These are phyloP conservation scores for Fragum whitleyi DNA, from an alignment of 2,888 invertebrate species.

Conservation along the genomic window DNA sequence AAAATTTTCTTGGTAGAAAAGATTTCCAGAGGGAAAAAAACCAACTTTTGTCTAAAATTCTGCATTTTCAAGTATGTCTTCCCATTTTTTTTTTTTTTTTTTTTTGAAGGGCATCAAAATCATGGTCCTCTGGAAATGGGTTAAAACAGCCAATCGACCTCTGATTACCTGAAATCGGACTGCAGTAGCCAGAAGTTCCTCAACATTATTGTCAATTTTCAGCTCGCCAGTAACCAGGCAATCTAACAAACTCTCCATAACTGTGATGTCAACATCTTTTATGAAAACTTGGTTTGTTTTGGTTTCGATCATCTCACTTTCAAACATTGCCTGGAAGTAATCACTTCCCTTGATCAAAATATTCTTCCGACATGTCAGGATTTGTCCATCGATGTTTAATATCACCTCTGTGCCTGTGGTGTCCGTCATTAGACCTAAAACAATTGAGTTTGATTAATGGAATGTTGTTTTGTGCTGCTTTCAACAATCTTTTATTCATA, in stretches of 20 bases:
- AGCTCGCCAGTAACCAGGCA: conserved; percentile 43
- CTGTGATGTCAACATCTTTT: conserved; percentile 28
- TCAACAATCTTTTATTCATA: no score
- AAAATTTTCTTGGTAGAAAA: no score
- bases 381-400: conserved; percentile 42
- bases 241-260: conserved; percentile 37
- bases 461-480: no score
- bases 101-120: no score
- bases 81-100: no score
- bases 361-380: conserved; percentile 30
- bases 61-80: no score
- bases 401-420: conserved; percentile 19
- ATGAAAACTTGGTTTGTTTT: conserved; percentile 38
- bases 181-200: conserved; percentile 35
- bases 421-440: conserved; percentile 3
- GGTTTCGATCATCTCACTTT: conserved; percentile 57
- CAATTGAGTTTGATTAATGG: no score
- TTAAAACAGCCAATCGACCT: no score
- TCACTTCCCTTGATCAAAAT: conserved; percentile 42
- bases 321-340: conserved; percentile 61
- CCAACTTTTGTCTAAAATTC: no score
- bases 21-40: no score
- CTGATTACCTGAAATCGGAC: conserved; percentile 49
- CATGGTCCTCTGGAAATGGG: no score
- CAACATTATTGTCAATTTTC: conserved; percentile 38